Evolutionary conservation across 1,140 invertebrate species (phyloP), one percentile per base, ranked within the genome.

Genomic region (Maconellicoccus hirsutus): DNA sequence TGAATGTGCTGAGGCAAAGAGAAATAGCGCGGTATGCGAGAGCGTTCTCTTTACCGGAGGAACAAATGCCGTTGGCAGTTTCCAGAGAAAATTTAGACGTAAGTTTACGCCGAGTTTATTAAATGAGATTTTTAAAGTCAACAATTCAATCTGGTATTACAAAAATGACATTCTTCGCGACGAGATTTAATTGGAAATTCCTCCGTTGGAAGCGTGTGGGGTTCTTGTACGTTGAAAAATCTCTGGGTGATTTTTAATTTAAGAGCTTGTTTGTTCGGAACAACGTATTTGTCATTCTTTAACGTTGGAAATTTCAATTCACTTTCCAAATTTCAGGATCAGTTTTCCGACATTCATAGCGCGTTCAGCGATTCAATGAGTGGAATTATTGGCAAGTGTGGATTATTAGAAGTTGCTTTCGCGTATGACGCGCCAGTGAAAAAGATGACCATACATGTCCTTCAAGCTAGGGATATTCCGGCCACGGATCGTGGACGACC

Each of bases 361-460:
- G 72, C 72, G 25, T 76, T 73, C 63, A 74, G 73, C 38, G 75
- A 75, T 71, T 73, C 71, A 33, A 73, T 73, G n/a, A 71, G 73
- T 21, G 79, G 77, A 29, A 74, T 73, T 29, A 78, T 79, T 59
- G 73, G 77, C 16, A 73, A 74, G 75, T 87, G 89, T 77, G 90
- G 89, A 8, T 85, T 85, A 71, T 80, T 97, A 69, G 92, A 96
- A 79, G 86, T 94, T 27, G 91, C 91, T 12, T 86, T 96, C 77
- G 81, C 90, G 14, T 96, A 95, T 78, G 92, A 96, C 77, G 88
- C 91, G 3, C 88, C 90, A 4, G 89, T 92, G 79, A 84, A 89
- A 19, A 93, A 90, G 79, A 93, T 97, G 90, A 92, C 90, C 23
- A 87, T 89, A 14, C 91, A 93, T 75, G 87, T 97, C 8, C 82